These are phyloP conservation scores for Ganaspis brasiliensis DNA, from an alignment of 2,888 invertebrate genomes.

Conservation along the genomic window DNA sequence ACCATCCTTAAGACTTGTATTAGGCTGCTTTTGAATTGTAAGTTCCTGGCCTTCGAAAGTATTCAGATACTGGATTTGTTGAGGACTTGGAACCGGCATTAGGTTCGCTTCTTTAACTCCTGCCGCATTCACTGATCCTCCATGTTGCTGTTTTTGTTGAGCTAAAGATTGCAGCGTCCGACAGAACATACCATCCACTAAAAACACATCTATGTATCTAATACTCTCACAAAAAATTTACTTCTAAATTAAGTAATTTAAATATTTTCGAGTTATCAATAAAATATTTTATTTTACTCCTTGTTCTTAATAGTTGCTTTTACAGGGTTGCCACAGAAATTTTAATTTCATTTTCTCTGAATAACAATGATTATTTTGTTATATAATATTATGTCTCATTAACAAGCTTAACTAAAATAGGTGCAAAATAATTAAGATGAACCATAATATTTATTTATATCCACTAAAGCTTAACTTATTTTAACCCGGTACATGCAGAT, in stretches of 20 bases:
- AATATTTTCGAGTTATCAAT: too few species aligned
- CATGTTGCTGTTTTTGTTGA: slow-evolving; percentile 83
- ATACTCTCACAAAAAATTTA: slow-evolving; percentile 30
- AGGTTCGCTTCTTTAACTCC: slow-evolving; percentile 91
- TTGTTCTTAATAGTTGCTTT: too few species aligned
- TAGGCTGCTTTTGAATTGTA: slow-evolving; percentile 97
- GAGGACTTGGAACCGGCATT: slow-evolving; percentile 97
- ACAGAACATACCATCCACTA: slow-evolving; percentile 85
- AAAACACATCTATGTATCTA: slow-evolving; percentile 64
- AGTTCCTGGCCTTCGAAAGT: slow-evolving; percentile 98
- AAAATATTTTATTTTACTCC: too few species aligned
- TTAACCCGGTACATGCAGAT: too few species aligned
- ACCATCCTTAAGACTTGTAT: slow-evolving; percentile 92
- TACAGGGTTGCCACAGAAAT: too few species aligned
- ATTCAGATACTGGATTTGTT: slow-evolving; percentile 97
- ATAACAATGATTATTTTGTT: too few species aligned
- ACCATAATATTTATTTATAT: too few species aligned
- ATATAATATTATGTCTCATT: too few species aligned
- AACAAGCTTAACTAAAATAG: too few species aligned
- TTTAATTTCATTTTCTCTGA: too few species aligned
- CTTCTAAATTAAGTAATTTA: slow-evolving; percentile 14
- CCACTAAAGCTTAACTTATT: too few species aligned
- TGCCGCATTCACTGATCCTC: slow-evolving; percentile 75
- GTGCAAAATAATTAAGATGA: too few species aligned
- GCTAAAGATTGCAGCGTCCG: slow-evolving; percentile 85